A percentile compares a stretch with the other conserved stretches of the same genome.
Conservation (phyloP, 2,888 invertebrate species). For the Xanthia togata region DNA sequence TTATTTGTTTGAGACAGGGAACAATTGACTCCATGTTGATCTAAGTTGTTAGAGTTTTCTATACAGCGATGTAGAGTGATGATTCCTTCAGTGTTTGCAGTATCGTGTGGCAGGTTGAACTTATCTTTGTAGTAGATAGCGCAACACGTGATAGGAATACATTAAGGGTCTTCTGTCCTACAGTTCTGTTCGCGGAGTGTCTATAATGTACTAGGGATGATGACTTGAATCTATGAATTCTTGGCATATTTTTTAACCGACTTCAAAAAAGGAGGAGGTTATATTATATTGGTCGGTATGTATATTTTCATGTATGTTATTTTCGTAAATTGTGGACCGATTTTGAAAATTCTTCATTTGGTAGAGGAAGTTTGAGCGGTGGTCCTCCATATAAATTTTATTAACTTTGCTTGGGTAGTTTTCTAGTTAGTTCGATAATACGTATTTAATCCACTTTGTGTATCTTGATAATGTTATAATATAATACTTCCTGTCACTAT, state of each 20-base stretch:
- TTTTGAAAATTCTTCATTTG: not conserved
- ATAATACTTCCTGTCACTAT: not conserved
- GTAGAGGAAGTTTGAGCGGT: not conserved
- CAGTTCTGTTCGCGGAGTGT: slow-evolving; percentile 4
- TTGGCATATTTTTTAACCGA: not conserved
- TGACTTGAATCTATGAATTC: slow-evolving; percentile 4
- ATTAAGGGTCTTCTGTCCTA: slow-evolving; percentile 62
- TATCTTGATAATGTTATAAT: not conserved
- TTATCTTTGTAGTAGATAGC: slow-evolving; percentile 24
- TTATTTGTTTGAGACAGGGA: slow-evolving; percentile 29
- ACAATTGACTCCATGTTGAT: slow-evolving; percentile 31
- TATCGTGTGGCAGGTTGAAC: slow-evolving; percentile 27
- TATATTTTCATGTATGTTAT: not conserved
- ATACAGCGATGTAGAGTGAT: slow-evolving; percentile 5
- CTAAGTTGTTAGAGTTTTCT: slow-evolving; percentile 10
- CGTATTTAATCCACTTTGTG: not conserved
- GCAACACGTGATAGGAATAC: slow-evolving; percentile 73
- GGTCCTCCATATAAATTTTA: not conserved
- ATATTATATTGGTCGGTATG: too few species aligned
- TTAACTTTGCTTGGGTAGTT: not conserved
- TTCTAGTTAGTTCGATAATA: too few species aligned
- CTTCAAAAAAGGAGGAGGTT: too few species aligned
- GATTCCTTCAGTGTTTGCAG: slow-evolving; percentile 31
- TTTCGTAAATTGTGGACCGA: too few species aligned
- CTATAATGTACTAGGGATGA: slow-evolving; percentile 2